Base-by-base conservation (phyloP, 2,888 invertebrate genomes). In the Candidula unifasciata region DNA sequence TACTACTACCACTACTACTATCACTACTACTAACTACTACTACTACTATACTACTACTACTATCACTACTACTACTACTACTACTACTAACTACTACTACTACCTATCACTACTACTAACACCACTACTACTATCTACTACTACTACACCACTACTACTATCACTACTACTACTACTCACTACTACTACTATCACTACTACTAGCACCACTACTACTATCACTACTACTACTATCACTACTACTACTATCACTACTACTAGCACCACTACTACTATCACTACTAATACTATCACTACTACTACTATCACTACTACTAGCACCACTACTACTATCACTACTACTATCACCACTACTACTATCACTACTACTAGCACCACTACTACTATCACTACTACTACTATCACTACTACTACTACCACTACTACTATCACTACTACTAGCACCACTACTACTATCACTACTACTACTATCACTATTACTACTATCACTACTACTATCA, bases 351-450 rank as follows among this genome's bases (percentile, higher is more conserved):
- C 30, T 27, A 60, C 24, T 24, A 60, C 24, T 24, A 60, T 16
- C 18, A 60, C 60, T 24, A 60, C 60, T 24, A 60, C 60, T 60
- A 60, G 5, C 18, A 60, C 24, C 18, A 60, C 60, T 24, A 24
- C 18, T 60, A 24, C 60, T 24, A 60, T 21, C 21, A 60, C 60
- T 60, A 60, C 60, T 60, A 60, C 60, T 60, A n/a, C 60, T 60
- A 60, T 21, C 21, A 60, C 60, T 60, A 44, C 37, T 76, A 24
- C 44, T 74, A 74, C 76, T 74, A 74, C 76, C 37, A 74, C 76
- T 74, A 74, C 76, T 74, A 74, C 76, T 74, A 74, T 35, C 37
- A 74, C 76, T 74, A 74, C 76, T 74, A 74, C 76, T 74, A 74
- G 10, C 10, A 44, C 44, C 10, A 44, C 3, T 44, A 44, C 44